phyloP scores from a whole-genome alignment of 1,140 invertebrate genomes.

The Gonatopus flavifemur region DNA sequence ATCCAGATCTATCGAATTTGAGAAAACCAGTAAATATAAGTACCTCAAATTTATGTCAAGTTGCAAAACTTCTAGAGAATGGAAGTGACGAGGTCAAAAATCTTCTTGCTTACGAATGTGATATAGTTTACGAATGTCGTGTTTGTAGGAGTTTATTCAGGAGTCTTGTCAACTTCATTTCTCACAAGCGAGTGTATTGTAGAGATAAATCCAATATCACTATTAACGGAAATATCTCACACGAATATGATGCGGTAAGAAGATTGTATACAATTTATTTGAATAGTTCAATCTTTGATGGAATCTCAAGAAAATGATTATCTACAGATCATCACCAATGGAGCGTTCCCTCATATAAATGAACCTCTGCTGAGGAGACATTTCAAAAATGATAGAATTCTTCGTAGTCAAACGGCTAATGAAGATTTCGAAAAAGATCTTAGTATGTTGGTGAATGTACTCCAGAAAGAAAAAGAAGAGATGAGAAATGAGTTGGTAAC shows the following conservation, averaged over 20 bases:
- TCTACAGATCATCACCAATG: too few relatives aligned
- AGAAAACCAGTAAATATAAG: constrained; percentile 66
- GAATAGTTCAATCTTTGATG: too few relatives aligned
- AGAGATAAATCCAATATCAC: constrained; percentile 58
- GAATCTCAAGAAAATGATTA: too few relatives aligned
- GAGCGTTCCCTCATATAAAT: too few relatives aligned
- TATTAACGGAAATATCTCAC: constrained; percentile 43
- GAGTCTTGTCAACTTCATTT: constrained; percentile 79
- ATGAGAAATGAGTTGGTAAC: too few relatives aligned
- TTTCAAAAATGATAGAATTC: constrained; percentile 50
- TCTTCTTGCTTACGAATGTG: constrained; percentile 76
- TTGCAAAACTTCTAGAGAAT: constrained; percentile 38
- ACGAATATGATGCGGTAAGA: constrained; percentile 54
- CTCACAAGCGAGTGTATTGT: constrained; percentile 82
- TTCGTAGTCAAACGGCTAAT: constrained; percentile 29
- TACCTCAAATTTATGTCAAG: constrained; percentile 64
- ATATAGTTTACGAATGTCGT: constrained; percentile 82
- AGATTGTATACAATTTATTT: constrained; percentile 4
- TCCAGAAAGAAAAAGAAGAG: constrained; percentile 45
- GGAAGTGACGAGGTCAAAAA: constrained; percentile 64
- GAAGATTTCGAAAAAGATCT: constrained; percentile 63
- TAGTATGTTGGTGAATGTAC: constrained; percentile 58
- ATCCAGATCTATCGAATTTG: constrained; percentile 62
- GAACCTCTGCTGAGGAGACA: constrained; percentile 7
- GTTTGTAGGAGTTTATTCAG: constrained; percentile 82